phyloP scores from a whole-genome alignment of 2,113 vertebrate species.

The Amazona vittata region DNA sequence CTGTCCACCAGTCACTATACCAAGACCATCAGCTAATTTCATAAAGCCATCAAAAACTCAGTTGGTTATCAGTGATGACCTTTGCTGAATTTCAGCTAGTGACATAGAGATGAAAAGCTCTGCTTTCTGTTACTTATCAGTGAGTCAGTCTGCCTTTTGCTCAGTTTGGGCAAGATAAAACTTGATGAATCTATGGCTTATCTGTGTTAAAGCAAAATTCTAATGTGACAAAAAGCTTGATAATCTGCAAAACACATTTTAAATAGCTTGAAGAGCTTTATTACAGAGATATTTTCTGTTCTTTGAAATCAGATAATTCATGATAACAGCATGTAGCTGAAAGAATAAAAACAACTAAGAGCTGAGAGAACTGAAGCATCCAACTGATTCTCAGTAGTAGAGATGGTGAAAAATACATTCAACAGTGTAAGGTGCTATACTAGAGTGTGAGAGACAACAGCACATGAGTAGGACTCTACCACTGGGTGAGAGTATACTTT shows the following conservation, averaged over 20 bases:
- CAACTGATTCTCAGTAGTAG: neutral
- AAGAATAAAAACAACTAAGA: conserved; percentile 36
- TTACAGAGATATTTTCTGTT: conserved; percentile 3
- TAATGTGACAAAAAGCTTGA: conserved; percentile 12
- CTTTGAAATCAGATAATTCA: conserved; percentile 37
- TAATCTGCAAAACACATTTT: conserved; percentile 53
- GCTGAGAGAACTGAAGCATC: neutral
- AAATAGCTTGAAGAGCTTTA: conserved; percentile 14
- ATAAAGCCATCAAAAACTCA: conserved; percentile 8
- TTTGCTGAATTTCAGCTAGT: conserved; percentile 42
- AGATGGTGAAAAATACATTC: neutral
- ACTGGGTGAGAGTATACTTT: neutral
- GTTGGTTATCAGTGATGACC: conserved; percentile 17
- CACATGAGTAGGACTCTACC: neutral
- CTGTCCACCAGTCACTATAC: neutral
- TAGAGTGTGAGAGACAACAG: neutral
- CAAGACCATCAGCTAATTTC: conserved; percentile 42
- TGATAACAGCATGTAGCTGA: neutral
- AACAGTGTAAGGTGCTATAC: neutral
- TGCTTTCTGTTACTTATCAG: neutral
- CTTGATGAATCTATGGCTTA: conserved; percentile 14
- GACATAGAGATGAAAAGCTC: neutral
- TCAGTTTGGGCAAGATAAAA: conserved; percentile 29
- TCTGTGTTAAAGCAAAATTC: neutral
- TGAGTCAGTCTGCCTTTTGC: neutral